A percentile compares a stretch with the other conserved stretches of the same genome.
phyloP scores from a whole-genome alignment of 2,888 invertebrate genomes.

The Auanema sp. region DNA sequence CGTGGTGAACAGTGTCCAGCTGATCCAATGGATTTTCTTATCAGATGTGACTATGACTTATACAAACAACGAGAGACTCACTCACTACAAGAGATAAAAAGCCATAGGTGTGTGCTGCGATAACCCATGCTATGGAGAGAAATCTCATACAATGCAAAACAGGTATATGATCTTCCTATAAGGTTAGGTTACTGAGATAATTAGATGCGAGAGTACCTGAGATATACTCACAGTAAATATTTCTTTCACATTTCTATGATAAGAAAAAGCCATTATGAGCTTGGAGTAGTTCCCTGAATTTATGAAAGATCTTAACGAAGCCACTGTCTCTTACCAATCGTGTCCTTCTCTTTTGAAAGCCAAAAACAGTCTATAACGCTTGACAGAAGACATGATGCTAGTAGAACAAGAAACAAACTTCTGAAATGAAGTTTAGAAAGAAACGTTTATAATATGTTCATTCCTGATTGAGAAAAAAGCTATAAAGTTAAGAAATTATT shows the following conservation, averaged over 20 bases:
- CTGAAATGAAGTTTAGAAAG: no score
- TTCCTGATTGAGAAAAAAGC: no score
- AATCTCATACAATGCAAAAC: slow-evolving; percentile 28
- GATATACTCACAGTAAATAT: slow-evolving; percentile 24
- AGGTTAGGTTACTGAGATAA: not conserved
- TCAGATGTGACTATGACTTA: slow-evolving; percentile 5
- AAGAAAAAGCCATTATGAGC: slow-evolving; percentile 36
- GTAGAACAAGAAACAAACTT: not conserved
- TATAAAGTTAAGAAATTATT: no score
- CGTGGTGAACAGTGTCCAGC: slow-evolving; percentile 24
- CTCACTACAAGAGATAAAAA: slow-evolving; percentile 7
- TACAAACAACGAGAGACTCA: not conserved
- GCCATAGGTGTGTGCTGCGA: slow-evolving; percentile 26
- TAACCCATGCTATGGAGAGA: slow-evolving; percentile 37
- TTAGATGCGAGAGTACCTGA: slow-evolving; percentile 10
- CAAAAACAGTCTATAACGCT: slow-evolving; percentile 9
- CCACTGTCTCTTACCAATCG: not conserved
- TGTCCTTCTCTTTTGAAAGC: not conserved
- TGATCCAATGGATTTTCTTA: slow-evolving; percentile 41
- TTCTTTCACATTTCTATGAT: slow-evolving; percentile 39
- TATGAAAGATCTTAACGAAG: not conserved
- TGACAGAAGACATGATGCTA: not conserved
- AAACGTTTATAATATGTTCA: no score
- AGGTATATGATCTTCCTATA: slow-evolving; percentile 28
- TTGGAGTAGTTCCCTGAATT: slow-evolving; percentile 15